Evolutionary conservation across 37 sponge, comb jelly and placozoan genomes (phyloP), one percentile per base, ranked within the genome.

Genomic region (Cladorhizidae sp.): DNA sequence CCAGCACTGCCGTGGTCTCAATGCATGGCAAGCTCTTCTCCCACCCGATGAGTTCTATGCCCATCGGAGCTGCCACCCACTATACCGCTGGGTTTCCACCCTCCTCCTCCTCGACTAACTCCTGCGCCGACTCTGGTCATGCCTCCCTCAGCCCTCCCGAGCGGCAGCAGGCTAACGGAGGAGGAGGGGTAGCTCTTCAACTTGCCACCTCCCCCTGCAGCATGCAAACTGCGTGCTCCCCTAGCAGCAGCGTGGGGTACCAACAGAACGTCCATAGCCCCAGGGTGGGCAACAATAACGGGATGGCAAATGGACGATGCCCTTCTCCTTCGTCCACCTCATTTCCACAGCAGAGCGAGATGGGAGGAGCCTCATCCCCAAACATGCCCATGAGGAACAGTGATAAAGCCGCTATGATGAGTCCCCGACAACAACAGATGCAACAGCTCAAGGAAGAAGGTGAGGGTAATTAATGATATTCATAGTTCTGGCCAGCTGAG

Each of bases 351-450:
- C 57, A 0, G 20, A 57, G 37, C 54, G 74, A 74, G 11, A 25
- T 58, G 11, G 38, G 50, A 2, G 78, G 57, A 28, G 70, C 70
- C 1, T 58, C 39, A 25, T 87, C 88, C 12, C 88, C 88, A 11
- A 87, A 87, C 64, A 81, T 87, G 88, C 88, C 88, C 1, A 38
- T 77, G 23, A 61, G 37, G 26, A 87, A 41, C 67, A 82, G 77
- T 31, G 88, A 87, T 58, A 67, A 87, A 32, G 88, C 88, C 2
- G 82, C 88, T 54, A 87, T 87, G 81, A 81, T 86, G 81, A 58
- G 67, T 32, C 72, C 65, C 0, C 32, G 64, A 5, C 49, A 45
- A 9, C 49, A 45, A 45, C 49, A 45, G 9, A 5, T 45, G 9
- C 49, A 45, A 5, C 49, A 45, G 49, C 28, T 21, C 3, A 74